Conservation (phyloP, 2,888 invertebrate genomes). For the Lucinisca nassula region DNA sequence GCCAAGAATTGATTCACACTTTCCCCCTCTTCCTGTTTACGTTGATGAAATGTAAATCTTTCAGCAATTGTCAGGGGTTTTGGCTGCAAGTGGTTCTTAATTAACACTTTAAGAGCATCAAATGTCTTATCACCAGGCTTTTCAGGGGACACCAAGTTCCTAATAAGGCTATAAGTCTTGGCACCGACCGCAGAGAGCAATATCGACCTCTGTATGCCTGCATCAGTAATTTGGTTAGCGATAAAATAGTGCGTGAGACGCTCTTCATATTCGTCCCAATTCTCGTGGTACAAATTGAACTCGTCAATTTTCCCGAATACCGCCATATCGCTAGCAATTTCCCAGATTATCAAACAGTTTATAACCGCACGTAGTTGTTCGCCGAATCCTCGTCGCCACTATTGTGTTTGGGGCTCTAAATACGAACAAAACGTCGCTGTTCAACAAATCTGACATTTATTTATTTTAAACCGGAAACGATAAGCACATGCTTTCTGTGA, state of each 20-base stretch:
- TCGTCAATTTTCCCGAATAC: slow-evolving; percentile 17
- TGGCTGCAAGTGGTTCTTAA: slow-evolving; percentile 29
- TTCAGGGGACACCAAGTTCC: slow-evolving; percentile 32
- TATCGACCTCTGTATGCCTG: slow-evolving; percentile 34
- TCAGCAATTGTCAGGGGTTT: slow-evolving; percentile 44
- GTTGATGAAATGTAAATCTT: slow-evolving; percentile 49
- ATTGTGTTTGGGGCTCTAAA: not conserved
- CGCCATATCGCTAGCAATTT: slow-evolving; percentile 2
- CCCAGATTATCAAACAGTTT: not conserved
- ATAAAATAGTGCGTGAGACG: slow-evolving; percentile 51
- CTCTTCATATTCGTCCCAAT: slow-evolving; percentile 41
- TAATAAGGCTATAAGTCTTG: slow-evolving; percentile 12
- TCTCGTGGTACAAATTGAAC: not conserved
- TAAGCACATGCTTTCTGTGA: too few relatives aligned
- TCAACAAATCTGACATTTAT: too few relatives aligned
- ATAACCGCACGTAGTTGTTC: not conserved
- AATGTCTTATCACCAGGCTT: slow-evolving; percentile 45
- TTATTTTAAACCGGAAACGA: too few relatives aligned
- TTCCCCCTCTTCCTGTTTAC: slow-evolving; percentile 40
- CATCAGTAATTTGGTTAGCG: not conserved
- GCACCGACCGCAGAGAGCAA: slow-evolving; percentile 46
- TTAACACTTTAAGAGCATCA: slow-evolving; percentile 9
- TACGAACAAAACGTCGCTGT: too few relatives aligned
- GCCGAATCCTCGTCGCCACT: slow-evolving; percentile 21
- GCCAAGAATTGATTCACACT: slow-evolving; percentile 27